Evolutionary conservation across 2,113 vertebrate species (phyloP).

Genomic region (Dolichotis patagonum): DNA sequence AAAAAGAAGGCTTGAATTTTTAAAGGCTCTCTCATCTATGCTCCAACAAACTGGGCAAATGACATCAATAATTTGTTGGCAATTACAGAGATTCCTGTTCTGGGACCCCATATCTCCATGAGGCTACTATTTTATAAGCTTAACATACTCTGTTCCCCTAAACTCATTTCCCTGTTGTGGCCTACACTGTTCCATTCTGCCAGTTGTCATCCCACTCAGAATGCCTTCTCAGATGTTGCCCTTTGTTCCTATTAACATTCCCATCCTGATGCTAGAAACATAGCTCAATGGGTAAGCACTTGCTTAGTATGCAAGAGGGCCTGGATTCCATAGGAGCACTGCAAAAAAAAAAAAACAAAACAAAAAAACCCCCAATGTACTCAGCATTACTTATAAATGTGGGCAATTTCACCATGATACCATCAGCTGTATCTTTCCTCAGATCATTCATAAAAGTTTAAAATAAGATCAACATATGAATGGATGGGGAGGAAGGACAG

Average conservation of each 20-base stretch:
- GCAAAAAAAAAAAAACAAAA: neutral
- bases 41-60: neutral
- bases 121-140: constrained; percentile 5
- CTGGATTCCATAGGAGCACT: neutral
- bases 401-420: neutral
- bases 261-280: neutral
- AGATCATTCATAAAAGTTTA: constrained; percentile 14
- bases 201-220: neutral
- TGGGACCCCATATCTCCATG: neutral
- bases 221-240: neutral
- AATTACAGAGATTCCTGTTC: constrained; percentile 20
- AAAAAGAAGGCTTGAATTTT: neutral
- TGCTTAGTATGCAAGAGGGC: neutral
- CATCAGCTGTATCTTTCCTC: neutral
- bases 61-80: neutral
- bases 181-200: neutral
- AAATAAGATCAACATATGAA: constrained; percentile 35
- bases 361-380: neutral
- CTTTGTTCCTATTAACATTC: constrained; percentile 27
- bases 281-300: neutral
- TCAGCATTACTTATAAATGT: neutral
- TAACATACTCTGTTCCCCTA: neutral
- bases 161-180: constrained; percentile 23
- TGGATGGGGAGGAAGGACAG: neutral
- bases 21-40: neutral